Evolutionary conservation across 53 echinoderm and acorn worm species (phyloP), one percentile per base, ranked within the genome.

Genomic region (Patiria pectinifera): DNA sequence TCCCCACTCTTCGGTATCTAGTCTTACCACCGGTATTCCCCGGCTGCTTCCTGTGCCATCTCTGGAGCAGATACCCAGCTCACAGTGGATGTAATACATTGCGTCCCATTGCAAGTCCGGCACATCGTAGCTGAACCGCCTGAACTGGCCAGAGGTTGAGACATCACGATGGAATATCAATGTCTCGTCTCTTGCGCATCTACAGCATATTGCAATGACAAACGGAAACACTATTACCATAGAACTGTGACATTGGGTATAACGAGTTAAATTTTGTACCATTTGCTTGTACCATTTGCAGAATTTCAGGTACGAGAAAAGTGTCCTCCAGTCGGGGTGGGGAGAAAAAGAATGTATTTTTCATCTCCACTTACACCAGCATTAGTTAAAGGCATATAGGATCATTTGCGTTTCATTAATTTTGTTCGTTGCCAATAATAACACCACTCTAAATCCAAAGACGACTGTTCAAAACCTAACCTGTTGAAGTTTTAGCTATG

Each of bases 71-170:
- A 93, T 46, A 5, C 95, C 92, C 66, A 95, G 93, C n/a, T 85
- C 79, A 60, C 95, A 95, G 80, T 78, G 92, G 2, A 95, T 83
- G 82, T 85, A 72, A 74, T 84, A 89, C 0, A 59, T 48, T 83
- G 75, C 53, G 3, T 89, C 45, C 19, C 62, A 44, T 12, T 89
- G 69, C 13, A 89, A 12, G 45, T 69, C 63, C 1, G 95, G 95
- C 12, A 93, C 91, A 13, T 92, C 89, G n/a, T 78, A 95, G 78
- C 92, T 92, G 81, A 95, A 95, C 49, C 69, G 89, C 46, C 22
- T n/a, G 8, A 26, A 44, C 84, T 84, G 78, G 85, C 69, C 78
- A 5, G 85, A 63, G 19, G 62, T 35, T 47, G 43, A 26, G 11
- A 35, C 21, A 15, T 84, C 83, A 6, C 69, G 89, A 58, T 92